phyloP scores from a whole-genome alignment of 1,140 invertebrate species.

The Drosophila asahinai region DNA sequence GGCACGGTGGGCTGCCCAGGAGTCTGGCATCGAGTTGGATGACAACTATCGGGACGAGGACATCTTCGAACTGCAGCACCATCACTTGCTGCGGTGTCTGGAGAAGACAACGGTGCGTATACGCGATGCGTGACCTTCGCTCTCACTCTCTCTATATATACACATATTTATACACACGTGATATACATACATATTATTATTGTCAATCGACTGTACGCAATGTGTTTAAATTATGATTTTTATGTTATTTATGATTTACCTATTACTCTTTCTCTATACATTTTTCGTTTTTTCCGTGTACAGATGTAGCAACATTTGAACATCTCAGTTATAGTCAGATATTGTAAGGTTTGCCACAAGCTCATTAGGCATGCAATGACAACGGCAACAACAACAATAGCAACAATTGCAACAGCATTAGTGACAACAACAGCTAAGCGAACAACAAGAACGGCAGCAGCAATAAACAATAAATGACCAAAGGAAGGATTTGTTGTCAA shows the following conservation, averaged over 20 bases:
- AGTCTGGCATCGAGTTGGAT: constrained; percentile 95
- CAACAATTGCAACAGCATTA: constrained; percentile 21
- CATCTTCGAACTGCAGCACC: constrained; percentile 99
- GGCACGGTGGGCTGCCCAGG: constrained; percentile 95
- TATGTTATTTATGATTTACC: constrained; percentile 52
- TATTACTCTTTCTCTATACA: constrained; percentile 55
- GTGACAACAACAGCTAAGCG: constrained; percentile 21
- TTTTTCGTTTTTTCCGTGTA: constrained; percentile 59
- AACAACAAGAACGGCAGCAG: constrained; percentile 20
- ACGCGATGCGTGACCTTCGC: constrained; percentile 61
- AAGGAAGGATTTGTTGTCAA: constrained; percentile 26
- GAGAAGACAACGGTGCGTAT: constrained; percentile 97
- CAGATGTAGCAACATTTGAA: constrained; percentile 80
- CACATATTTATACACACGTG: constrained; percentile 19
- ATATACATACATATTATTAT: constrained; percentile 20
- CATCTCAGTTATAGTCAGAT: constrained; percentile 68
- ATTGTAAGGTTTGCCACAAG: constrained; percentile 64
- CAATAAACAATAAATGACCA: constrained; percentile 20
- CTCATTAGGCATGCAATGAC: constrained; percentile 76
- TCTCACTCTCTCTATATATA: constrained; percentile 8
- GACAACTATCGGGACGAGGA: constrained; percentile 96
- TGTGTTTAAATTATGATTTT: constrained; percentile 31
- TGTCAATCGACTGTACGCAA: constrained; percentile 27
- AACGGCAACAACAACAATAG: constrained; percentile 50
- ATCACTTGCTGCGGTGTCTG: constrained; percentile 98